Evolutionary conservation across 2,888 invertebrate species (phyloP).

Genomic region (Nomada lathburiana): DNA sequence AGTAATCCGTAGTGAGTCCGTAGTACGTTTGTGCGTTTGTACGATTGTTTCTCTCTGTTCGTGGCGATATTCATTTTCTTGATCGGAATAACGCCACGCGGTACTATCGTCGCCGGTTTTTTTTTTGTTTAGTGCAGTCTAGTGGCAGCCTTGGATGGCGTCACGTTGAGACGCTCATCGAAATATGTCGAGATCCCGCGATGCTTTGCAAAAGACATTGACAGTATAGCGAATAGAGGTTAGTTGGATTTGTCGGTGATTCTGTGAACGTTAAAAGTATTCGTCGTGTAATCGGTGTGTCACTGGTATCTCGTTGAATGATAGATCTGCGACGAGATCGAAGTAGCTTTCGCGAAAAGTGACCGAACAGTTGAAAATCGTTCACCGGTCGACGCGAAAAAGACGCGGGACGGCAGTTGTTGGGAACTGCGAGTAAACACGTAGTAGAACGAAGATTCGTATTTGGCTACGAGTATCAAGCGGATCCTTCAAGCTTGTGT

Average conservation of each 20-base stretch:
- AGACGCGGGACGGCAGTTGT: conserved; percentile 14
- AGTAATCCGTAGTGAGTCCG: background rate
- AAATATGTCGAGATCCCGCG: background rate
- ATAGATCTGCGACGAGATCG: background rate
- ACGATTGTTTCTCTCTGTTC: background rate
- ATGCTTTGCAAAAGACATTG: conserved; percentile 1
- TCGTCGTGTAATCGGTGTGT: background rate
- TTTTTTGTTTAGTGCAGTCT: background rate
- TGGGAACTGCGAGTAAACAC: conserved; percentile 67
- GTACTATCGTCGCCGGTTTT: background rate
- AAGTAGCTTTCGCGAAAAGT: conserved; percentile 9
- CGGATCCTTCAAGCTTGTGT: conserved; percentile 18
- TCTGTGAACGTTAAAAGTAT: background rate
- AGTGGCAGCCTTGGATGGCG: background rate
- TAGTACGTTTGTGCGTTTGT: background rate
- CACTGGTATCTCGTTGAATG: background rate
- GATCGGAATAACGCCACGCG: background rate
- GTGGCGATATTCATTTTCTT: background rate
- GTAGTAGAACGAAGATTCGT: conserved; percentile 51
- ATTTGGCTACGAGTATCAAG: conserved; percentile 72
- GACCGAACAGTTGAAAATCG: conserved; percentile 20
- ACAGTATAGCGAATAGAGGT: background rate
- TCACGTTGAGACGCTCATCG: background rate
- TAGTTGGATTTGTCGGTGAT: background rate
- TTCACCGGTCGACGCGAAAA: conserved; percentile 18